Conservation (phyloP, 2,888 invertebrate genomes). For the Drosophila lacicola region DNA sequence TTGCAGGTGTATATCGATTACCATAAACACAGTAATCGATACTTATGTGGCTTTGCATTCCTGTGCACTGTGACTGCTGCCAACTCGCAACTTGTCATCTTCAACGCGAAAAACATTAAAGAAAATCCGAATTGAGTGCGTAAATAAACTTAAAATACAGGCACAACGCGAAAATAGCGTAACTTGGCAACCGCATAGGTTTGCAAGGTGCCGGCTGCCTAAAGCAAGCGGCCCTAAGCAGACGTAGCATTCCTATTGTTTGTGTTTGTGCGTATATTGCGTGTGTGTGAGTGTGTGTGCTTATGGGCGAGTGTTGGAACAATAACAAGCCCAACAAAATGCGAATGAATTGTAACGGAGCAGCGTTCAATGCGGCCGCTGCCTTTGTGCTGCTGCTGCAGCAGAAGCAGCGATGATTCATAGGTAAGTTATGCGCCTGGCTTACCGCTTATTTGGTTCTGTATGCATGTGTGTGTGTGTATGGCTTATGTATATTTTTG, state of each 20-base stretch:
- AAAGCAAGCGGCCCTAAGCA: constrained; percentile 35
- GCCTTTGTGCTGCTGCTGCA: constrained; percentile 57
- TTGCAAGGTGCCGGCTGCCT: constrained; percentile 45
- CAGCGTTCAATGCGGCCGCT: constrained; percentile 57
- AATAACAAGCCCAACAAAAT: constrained; percentile 70
- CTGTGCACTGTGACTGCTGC: constrained; percentile 35
- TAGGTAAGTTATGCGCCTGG: constrained; percentile 62
- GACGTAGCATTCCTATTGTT: constrained; percentile 35
- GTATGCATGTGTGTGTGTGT: constrained; percentile 9
- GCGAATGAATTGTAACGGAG: constrained; percentile 68
- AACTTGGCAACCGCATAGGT: constrained; percentile 20
- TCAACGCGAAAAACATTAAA: constrained; percentile 71
- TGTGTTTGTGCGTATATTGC: constrained; percentile 39
- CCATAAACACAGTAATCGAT: constrained; percentile 10
- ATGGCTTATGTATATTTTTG: constrained; percentile 25
- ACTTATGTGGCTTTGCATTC: constrained; percentile 27
- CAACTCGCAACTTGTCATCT: constrained; percentile 52
- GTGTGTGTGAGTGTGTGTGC: constrained; percentile 22
- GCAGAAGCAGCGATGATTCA: constrained; percentile 70
- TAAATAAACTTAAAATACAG: constrained; percentile 34
- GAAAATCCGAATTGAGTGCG: constrained; percentile 47
- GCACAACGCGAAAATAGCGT: constrained; percentile 3
- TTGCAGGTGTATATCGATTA: constrained; percentile 14
- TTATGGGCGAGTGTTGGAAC: constrained; percentile 51
- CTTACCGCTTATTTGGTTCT: constrained; percentile 29